Evolutionary conservation across 2,797 vertebrate genomes (phyloP), one percentile per base, ranked within the genome.

Genomic region (Trachops cirrhosus): DNA sequence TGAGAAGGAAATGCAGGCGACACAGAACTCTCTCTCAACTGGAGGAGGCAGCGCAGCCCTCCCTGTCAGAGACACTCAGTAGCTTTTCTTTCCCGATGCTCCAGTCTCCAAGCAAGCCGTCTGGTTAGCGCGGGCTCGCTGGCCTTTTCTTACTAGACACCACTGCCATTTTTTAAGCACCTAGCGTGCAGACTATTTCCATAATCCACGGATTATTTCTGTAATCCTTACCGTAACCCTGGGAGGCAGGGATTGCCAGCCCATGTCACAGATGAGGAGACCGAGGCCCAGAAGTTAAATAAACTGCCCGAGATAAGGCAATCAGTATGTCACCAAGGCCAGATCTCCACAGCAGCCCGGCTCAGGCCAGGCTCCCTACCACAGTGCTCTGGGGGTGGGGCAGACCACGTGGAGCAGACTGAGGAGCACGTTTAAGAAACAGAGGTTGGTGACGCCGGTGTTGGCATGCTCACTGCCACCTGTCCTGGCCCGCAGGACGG

Each of bases 261-360:
- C 48, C 48, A 59, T 90, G 80, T 90, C 80, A 82, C 32, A 78
- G 89, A 82, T 32, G 9, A 87, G 48, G 29, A 70, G 67, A 62
- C 59, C 46, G 41, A 93, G 37, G 22, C 34, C 16, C 50, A 34
- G 48, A 70, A 54, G 22, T 48, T 77, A 82, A 74, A n/a, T n/a
- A 54, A 24, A n/a, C 44, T 37, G 16, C 46, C 21, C 0, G 0
- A 7, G 21, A n/a, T 39, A 74, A 34, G 32, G 11, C 9, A 64
- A 22, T 14, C 54, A 14, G 48, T 6, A 2, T 78, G 54, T 62
- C 37, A 18, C 24, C 15, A 46, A 64, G 46, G n/a, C n/a, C 2
- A 0, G 29, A 71, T 79, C 71, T 89, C 44, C 71, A 74, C 48
- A 37, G 54, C 77, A 71, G 22, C 9, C 9, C 44, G n/a, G 15